Conservation (phyloP, 2,797 vertebrate species). For the Hippopotamyrus pictus region DNA sequence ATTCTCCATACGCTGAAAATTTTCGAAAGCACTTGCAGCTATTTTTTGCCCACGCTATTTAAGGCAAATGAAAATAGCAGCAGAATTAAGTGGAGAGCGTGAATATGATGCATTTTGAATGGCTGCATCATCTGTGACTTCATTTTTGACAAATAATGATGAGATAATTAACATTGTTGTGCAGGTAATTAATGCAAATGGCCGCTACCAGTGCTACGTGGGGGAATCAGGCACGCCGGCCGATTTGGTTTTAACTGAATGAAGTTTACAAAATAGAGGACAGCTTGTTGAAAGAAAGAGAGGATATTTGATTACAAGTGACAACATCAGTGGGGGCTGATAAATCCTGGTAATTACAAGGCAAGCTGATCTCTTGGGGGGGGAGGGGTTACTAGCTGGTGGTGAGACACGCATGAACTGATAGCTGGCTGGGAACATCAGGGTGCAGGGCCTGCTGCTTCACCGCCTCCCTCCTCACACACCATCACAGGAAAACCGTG, state of each 20-base stretch:
- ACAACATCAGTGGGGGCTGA: slow-evolving; percentile 68
- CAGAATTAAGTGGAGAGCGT: background rate
- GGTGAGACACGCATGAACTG: slow-evolving; percentile 59
- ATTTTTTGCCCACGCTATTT: slow-evolving; percentile 35
- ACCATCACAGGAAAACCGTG: slow-evolving; percentile 25
- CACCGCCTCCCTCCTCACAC: background rate
- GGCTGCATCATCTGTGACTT: background rate
- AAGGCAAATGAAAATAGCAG: background rate
- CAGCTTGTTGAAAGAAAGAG: slow-evolving; percentile 59
- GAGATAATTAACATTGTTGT: background rate
- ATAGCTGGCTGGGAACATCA: slow-evolving; percentile 28
- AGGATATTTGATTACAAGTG: slow-evolving; percentile 71
- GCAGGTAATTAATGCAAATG: slow-evolving; percentile 3
- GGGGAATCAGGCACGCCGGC: background rate
- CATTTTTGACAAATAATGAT: background rate
- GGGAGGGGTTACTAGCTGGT: slow-evolving; percentile 60
- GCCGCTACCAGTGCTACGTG: background rate
- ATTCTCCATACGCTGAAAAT: background rate
- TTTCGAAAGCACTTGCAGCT: slow-evolving; percentile 25
- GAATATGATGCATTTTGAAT: background rate
- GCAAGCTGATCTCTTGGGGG: slow-evolving; percentile 67
- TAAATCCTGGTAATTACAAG: slow-evolving; percentile 81
- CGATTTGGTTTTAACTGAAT: background rate
- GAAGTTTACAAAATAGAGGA: slow-evolving; percentile 56
- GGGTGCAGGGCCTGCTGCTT: background rate